phyloP scores from a whole-genome alignment of 2,888 invertebrate species.

The Drosophila macrothrix region DNA sequence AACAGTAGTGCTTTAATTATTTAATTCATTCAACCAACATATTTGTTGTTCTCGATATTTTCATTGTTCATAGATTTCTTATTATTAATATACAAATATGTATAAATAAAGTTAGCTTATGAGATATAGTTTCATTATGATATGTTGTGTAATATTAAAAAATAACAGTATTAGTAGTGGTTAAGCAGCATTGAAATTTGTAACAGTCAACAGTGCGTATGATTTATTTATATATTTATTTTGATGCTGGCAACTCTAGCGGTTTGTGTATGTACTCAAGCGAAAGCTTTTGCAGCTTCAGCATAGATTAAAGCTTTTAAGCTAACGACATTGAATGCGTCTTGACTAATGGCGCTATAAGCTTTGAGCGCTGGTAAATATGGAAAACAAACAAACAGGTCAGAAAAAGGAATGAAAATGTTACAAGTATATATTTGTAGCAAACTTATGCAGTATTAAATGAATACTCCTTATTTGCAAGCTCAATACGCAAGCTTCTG shows the following conservation, averaged over 20 bases:
- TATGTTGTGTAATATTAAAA: neutral
- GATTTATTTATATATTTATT: constrained; percentile 15
- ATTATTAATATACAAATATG: neutral
- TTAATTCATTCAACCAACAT: neutral
- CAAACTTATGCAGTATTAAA: neutral
- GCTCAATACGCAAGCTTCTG: neutral
- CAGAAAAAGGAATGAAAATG: neutral
- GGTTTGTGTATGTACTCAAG: constrained; percentile 46
- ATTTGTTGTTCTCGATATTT: neutral
- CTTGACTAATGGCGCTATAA: constrained; percentile 23
- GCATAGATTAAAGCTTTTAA: neutral
- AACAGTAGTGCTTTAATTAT: neutral
- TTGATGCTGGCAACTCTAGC: constrained; percentile 26
- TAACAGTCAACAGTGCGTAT: constrained; percentile 46
- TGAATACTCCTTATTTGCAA: neutral
- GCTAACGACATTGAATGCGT: constrained; percentile 28
- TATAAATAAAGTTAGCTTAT: neutral
- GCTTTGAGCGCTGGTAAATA: constrained; percentile 7
- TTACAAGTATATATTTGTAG: neutral
- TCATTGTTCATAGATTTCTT: neutral
- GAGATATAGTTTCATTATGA: neutral
- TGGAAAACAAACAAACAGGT: neutral
- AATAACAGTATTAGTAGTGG: no score
- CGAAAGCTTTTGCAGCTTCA: constrained; percentile 1
- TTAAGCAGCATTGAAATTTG: neutral